Percentiles rank a stretch among this genome's conserved stretches.
Conservation (phyloP, 2,888 invertebrate species). For the Leptopilina drosophilae region DNA sequence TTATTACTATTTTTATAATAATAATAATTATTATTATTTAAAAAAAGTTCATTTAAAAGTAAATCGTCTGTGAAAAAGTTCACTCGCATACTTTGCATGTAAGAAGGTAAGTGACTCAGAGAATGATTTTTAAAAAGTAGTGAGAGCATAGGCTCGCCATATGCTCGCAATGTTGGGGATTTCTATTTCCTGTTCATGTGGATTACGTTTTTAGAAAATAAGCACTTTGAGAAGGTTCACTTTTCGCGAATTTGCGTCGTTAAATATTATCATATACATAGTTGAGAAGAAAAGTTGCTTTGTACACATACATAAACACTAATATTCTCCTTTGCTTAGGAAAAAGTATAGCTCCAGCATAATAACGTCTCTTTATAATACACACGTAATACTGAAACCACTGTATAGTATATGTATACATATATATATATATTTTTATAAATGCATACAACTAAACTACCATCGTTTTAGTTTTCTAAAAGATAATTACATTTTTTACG, state of each 20-base stretch:
- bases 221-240: slow-evolving; percentile 12
- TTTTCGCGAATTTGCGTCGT: slow-evolving; percentile 18
- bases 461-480: slow-evolving; percentile 25
- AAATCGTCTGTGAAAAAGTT: too few relatives aligned
- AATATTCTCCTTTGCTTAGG: neutral
- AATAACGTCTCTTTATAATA: slow-evolving; percentile 26
- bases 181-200: neutral
- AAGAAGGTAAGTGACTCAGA: too few relatives aligned
- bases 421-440: too few relatives aligned
- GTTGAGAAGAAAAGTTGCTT: slow-evolving; percentile 9
- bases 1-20: too few relatives aligned
- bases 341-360: slow-evolving; percentile 10
- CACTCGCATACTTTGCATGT: too few relatives aligned
- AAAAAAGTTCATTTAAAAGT: too few relatives aligned
- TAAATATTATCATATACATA: slow-evolving; percentile 13
- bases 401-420: neutral
- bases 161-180: neutral
- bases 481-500: slow-evolving; percentile 2
- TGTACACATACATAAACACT: too few relatives aligned
- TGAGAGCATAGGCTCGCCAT: slow-evolving; percentile 12
- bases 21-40: too few relatives aligned
- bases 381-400: slow-evolving; percentile 1
- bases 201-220: slow-evolving; percentile 29
- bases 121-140: too few relatives aligned
- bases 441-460: neutral